A percentile compares a stretch with the other conserved stretches of the same genome.
Conservation (phyloP, 2,113 vertebrate genomes). For the Dromaius novaehollandiae region DNA sequence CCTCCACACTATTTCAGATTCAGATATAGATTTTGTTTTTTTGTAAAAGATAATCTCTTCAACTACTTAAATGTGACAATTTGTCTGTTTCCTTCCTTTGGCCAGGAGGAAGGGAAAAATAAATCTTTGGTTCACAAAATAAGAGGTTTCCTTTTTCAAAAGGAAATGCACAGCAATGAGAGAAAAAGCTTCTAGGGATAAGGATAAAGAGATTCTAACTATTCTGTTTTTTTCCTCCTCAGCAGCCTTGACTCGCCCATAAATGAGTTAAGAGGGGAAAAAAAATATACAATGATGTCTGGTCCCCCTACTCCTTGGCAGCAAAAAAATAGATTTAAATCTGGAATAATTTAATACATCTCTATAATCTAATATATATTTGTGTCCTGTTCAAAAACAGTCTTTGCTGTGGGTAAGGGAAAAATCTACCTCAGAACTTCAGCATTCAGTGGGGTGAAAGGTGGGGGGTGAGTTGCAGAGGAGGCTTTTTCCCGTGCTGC, state of each 20-base stretch:
- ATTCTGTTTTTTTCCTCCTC: constrained; percentile 79
- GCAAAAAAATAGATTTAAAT: constrained; percentile 79
- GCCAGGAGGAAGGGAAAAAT: constrained; percentile 73
- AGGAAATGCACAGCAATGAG: constrained; percentile 79
- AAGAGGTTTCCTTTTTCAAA: constrained; percentile 81
- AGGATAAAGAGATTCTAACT: constrained; percentile 72
- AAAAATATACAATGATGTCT: constrained; percentile 85
- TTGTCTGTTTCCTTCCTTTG: constrained; percentile 71
- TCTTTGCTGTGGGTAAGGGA: constrained; percentile 69
- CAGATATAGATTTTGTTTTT: constrained; percentile 66
- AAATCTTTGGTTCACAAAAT: constrained; percentile 88
- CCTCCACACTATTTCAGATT: constrained; percentile 70
- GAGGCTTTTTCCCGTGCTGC: constrained; percentile 61
- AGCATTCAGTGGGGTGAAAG: constrained; percentile 63
- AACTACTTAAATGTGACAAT: constrained; percentile 70
- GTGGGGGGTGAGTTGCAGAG: constrained; percentile 44
- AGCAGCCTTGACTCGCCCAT: constrained; percentile 84
- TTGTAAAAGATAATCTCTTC: constrained; percentile 59
- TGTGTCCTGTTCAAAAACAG: constrained; percentile 72
- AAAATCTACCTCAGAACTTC: constrained; percentile 68
- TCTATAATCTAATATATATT: constrained; percentile 84
- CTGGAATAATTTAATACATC: constrained; percentile 86
- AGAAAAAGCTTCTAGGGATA: constrained; percentile 65
- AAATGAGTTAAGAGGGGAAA: constrained; percentile 80
- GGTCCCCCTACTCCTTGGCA: constrained; percentile 78